Evolutionary conservation across 2,797 vertebrate species (phyloP).

Genomic region (Dryobates pubescens): DNA sequence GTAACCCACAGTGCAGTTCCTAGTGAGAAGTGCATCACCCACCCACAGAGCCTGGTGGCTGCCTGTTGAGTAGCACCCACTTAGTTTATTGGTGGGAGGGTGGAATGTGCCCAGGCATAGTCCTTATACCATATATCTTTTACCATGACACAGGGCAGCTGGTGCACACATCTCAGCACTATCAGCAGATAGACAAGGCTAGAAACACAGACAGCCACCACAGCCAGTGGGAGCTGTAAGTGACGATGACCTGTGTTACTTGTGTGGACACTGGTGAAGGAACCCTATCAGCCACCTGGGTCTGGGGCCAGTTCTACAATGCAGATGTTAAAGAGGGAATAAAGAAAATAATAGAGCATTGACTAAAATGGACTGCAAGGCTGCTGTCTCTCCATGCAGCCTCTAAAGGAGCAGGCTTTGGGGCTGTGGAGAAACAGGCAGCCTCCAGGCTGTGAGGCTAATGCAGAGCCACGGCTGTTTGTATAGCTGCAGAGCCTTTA

Average conservation of each 20-base stretch:
- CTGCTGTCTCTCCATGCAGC: conserved; percentile 37
- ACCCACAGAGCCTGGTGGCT: accelerated
- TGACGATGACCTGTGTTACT: neutral
- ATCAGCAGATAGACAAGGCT: neutral
- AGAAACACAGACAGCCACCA: neutral
- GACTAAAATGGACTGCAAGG: conserved; percentile 52
- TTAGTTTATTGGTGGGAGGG: neutral
- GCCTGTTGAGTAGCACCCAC: neutral
- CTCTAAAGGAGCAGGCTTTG: conserved; percentile 58
- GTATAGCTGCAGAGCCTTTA: conserved; percentile 74
- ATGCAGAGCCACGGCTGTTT: conserved; percentile 69
- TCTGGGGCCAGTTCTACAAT: conserved; percentile 20
- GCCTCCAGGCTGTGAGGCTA: conserved; percentile 70
- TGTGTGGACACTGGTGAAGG: neutral
- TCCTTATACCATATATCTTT: accelerated
- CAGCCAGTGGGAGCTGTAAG: neutral
- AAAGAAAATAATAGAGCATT: conserved; percentile 57
- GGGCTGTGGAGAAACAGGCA: conserved; percentile 56
- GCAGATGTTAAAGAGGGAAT: conserved; percentile 38
- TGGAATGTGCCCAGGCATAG: neutral
- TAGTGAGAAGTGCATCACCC: neutral
- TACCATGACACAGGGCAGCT: neutral
- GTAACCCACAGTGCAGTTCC: neutral
- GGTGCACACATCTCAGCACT: neutral
- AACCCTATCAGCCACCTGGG: neutral